Evolutionary conservation across 2,888 invertebrate species (phyloP).

Genomic region (Ceraclea dissimilis): DNA sequence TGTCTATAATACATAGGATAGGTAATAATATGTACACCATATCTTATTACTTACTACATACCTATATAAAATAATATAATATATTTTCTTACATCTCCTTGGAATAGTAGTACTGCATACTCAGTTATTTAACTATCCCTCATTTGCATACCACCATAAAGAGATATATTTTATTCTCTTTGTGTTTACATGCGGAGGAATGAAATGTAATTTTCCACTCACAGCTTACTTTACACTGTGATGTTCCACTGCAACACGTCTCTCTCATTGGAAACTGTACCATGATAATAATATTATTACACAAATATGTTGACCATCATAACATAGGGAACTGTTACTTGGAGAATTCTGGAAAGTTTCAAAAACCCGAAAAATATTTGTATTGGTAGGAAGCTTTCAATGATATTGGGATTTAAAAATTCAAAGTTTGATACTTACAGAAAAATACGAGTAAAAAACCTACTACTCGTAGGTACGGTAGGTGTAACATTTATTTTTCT

Average conservation of each 20-base stretch:
- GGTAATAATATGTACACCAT: neutral
- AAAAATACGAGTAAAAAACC: no score
- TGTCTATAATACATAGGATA: no score
- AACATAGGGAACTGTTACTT: no score
- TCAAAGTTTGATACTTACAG: no score
- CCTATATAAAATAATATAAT: no score
- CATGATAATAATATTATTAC: neutral
- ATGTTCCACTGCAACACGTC: neutral
- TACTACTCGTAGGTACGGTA: no score
- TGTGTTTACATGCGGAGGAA: conserved; percentile 1
- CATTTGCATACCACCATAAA: conserved; percentile 2
- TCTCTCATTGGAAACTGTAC: neutral
- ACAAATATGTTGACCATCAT: no score
- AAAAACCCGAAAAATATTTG: no score
- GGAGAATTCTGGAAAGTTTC: no score
- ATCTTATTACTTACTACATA: neutral
- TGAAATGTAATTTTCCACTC: neutral
- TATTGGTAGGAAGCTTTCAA: no score
- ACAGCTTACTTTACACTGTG: neutral
- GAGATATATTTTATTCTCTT: conserved; percentile 2
- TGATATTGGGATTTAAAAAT: no score
- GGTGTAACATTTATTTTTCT: no score
- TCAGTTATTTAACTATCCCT: conserved; percentile 2
- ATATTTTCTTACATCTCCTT: neutral
- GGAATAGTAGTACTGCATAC: neutral